Base-by-base conservation (phyloP, 2,113 vertebrate genomes). In the Clarias macrocephalus region DNA sequence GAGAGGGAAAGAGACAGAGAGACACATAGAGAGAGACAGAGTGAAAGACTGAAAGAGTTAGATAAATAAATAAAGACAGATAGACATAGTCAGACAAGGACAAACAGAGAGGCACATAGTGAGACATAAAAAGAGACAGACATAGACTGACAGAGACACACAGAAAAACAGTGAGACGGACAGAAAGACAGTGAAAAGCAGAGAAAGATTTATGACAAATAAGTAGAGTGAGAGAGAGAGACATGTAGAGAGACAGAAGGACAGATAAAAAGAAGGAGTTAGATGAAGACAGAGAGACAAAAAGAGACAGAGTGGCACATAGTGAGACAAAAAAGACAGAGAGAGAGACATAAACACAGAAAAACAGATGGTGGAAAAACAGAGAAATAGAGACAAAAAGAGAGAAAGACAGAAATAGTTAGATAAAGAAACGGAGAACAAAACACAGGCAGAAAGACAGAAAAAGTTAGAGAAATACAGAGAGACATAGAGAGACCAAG, bases 171-270 rank as follows among this genome's bases (percentile, higher is more conserved):
- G 30, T 19, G 12, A 12, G n/a, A 9, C 0, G 7, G 2, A 63
- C 8, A 63, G 19, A 8, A 63, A 25, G 21, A 63, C 60, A 8
- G 48, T 2, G 7, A 8, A 48, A 48, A 48, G 48, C 63, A 66
- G 25, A 66, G 25, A 66, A 11, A 66, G 23, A 65, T n/a, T n/a
- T n/a, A n/a, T n/a, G n/a, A 65, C 62, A 63, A 23, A 65, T 23
- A 25, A 23, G 25, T 8, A 65, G 62, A 65, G 23, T 2, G 23
- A 65, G 9, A 65, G 7, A 66, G 9, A 66, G n/a, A 28, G 23
- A 84, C 65, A 84, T 54, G 59, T 0, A 54, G 56, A 83, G 85
- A 91, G 89, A 89, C 88, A 77, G 23, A 57, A 42, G 30, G 63
- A 18, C 60, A 77, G 23, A 16, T 0, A 2, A 3, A 30, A 10